Conservation (phyloP, 2,113 vertebrate species). For the Synodontis membranacea region DNA sequence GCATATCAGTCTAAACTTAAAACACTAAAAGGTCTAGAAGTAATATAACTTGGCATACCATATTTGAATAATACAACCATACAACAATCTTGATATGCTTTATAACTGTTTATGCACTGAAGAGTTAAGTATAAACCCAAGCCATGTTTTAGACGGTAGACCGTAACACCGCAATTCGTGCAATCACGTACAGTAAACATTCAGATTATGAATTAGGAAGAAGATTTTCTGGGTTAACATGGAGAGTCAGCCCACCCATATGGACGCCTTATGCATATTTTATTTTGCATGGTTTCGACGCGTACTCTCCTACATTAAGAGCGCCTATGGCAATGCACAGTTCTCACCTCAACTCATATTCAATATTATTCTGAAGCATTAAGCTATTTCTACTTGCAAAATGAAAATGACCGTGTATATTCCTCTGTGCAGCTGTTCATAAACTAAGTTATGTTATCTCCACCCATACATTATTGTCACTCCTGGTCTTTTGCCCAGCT, state of each 20-base stretch:
- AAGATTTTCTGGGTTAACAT: background rate
- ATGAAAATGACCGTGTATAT: background rate
- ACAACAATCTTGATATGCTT: background rate
- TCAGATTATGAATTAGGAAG: background rate
- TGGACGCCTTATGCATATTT: background rate
- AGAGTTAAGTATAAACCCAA: background rate
- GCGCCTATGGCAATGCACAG: background rate
- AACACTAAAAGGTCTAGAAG: background rate
- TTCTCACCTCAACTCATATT: background rate
- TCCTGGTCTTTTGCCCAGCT: background rate
- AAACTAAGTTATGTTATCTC: background rate
- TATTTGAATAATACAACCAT: background rate
- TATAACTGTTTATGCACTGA: background rate
- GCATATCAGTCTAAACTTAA: background rate
- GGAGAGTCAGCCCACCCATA: background rate
- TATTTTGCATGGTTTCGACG: background rate
- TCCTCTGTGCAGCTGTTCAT: conserved; percentile 9
- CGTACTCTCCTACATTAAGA: background rate
- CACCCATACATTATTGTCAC: background rate
- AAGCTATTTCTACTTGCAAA: background rate
- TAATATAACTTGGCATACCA: background rate
- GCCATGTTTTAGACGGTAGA: background rate
- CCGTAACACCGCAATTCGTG: background rate
- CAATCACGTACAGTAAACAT: background rate
- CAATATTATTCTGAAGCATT: background rate